Base-by-base conservation (phyloP, 1,140 invertebrate species). In the Coptotermes formosanus region DNA sequence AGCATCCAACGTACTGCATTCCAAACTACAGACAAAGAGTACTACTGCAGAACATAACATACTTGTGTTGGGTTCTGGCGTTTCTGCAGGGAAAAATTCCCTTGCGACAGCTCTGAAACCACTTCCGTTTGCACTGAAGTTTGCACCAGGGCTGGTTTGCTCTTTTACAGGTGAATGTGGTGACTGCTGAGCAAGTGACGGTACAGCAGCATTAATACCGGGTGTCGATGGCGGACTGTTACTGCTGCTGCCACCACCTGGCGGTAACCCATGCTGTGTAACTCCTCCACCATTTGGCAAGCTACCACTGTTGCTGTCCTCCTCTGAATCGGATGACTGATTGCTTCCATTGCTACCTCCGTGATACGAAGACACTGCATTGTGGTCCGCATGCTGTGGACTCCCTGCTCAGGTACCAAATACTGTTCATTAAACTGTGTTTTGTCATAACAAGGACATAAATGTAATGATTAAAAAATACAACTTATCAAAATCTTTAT, bases 41-140 rank as follows among this genome's bases (percentile, higher is more conserved):
- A 38, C 4, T 38, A 4, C 45, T 48, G 9, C 45, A 48, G 14
- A 48, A 19, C 83, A 25, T 16, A 84, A 93, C 95, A 94, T 90
- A 96, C 95, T 96, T 90, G 95, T 96, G 90, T 96, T 96, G 44
- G 95, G 95, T 91, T 96, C 95, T 3, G 94, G 93, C 88, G 95
- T 94, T 89, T 96, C 95, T 88, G 92, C 95, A 0, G 95, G 95
- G 88, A 95, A 96, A 90, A 95, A 96, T 90, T 95, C 95, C 88
- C 93, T 89, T 25, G 90, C 90, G 52, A 89, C 88, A 55, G 88
- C 64, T 6, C 81, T 59, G 45, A 82, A 88, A 45, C 90, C 87
- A 55, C 88, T 87, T 83, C 44, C 45, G 38, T 44, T 45, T 30
- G 12, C 19, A 14, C 44, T n/a, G 25, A 55, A 43, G 59, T 82